These are phyloP conservation scores for Imbricaverruca yamaguchii DNA, from an alignment of 2,888 invertebrate species.

Conservation along the genomic window DNA sequence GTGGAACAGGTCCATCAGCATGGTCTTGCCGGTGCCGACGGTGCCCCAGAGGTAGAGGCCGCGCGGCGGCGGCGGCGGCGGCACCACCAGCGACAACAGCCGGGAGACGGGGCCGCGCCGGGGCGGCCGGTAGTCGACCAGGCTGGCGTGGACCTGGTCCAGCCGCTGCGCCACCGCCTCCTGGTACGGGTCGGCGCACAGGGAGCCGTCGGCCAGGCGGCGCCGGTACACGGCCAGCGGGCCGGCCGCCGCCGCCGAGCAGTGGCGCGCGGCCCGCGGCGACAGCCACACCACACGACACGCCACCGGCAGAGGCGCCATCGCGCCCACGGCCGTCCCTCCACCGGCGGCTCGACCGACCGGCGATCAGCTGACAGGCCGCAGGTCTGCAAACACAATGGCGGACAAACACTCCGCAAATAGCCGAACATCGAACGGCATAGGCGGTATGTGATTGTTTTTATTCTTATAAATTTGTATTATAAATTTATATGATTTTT, in stretches of 20 bases:
- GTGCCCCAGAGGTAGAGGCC: conserved; percentile 34
- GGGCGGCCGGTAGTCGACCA: background rate
- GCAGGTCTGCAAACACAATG: no score
- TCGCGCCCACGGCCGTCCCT: background rate
- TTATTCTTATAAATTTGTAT: no score
- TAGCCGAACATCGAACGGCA: no score
- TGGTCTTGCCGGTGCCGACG: conserved; percentile 95
- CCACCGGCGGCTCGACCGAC: no score
- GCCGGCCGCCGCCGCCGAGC: background rate
- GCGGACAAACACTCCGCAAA: no score
- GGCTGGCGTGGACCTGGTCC: background rate
- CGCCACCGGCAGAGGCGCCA: background rate
- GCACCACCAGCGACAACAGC: background rate
- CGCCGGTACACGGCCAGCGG: conserved; percentile 4
- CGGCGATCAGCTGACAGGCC: no score
- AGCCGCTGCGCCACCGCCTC: background rate
- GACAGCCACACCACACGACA: background rate
- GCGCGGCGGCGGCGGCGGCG: conserved; percentile 6
- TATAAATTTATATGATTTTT: no score
- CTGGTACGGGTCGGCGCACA: conserved; percentile 9
- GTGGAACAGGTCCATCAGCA: conserved; percentile 97
- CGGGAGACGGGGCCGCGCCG: background rate
- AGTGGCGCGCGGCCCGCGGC: background rate
- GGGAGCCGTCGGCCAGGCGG: conserved; percentile 7
- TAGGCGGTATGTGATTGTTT: no score